Evolutionary conservation across 2,888 invertebrate species (phyloP).

Genomic region (Drosophila setosimentum): DNA sequence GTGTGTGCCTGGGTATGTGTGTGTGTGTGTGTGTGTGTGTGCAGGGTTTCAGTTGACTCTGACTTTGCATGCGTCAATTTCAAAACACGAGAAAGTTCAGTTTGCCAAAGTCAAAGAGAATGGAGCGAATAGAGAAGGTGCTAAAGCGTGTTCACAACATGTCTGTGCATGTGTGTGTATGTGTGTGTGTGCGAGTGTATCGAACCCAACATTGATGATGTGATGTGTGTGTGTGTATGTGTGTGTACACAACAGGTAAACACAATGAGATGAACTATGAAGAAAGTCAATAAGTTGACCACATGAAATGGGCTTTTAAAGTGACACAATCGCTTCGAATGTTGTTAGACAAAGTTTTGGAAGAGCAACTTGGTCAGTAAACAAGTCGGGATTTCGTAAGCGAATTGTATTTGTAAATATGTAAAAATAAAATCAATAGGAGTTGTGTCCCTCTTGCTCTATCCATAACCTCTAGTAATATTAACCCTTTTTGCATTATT

Average conservation of each 20-base stretch:
- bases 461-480: background rate
- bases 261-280: slow-evolving; percentile 7
- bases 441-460: background rate
- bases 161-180: too few relatives aligned
- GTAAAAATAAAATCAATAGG: background rate
- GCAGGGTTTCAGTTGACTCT: slow-evolving; percentile 45
- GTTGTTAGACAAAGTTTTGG: background rate
- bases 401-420: background rate
- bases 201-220: slow-evolving; percentile 19
- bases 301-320: slow-evolving; percentile 10
- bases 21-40: slow-evolving; percentile 2
- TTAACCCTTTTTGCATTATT: background rate
- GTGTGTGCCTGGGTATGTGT: background rate
- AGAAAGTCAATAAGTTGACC: slow-evolving; percentile 25
- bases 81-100: slow-evolving; percentile 65
- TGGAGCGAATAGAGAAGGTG: slow-evolving; percentile 57
- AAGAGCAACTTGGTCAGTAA: background rate
- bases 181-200: slow-evolving; percentile 19
- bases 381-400: background rate
- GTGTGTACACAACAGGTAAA: slow-evolving; percentile 18
- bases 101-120: slow-evolving; percentile 52
- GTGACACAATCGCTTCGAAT: slow-evolving; percentile 14
- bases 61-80: slow-evolving; percentile 18
- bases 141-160: slow-evolving; percentile 31
- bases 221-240: slow-evolving; percentile 6